Evolutionary conservation across 2,797 vertebrate genomes (phyloP), one percentile per base, ranked within the genome.

Genomic region (Gephyroberyx darwinii): DNA sequence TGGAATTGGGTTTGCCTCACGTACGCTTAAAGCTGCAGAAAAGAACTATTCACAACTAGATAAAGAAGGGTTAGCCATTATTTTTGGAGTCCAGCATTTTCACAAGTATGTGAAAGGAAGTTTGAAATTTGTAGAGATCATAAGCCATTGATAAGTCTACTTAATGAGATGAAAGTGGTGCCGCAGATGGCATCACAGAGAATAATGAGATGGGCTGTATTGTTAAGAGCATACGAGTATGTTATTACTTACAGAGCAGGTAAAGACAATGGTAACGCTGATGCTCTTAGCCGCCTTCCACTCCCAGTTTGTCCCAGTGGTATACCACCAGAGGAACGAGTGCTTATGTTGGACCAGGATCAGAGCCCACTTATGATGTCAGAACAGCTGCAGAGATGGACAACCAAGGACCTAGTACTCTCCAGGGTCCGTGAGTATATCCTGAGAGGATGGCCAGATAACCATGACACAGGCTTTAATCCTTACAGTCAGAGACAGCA

Each of bases 21-120:
- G 39, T 0, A 77, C 17, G 0, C 16, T 82, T 10, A 65, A 30
- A 0, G 33, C 20, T 2, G 65, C 45, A 0, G 62, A 78, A 43
- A 80, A 54, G 10, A 48, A 72, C 0, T 78, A 81, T 5, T 80
- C 59, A 2, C 80, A 82, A 52, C 2, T 73, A 1, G 79, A 84
- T 5, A 82, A 77, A 5, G 74, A 78, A 8, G 69, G 66, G 0
- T n/a, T 77, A 1, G 62, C 72, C 0, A 64, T 84, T 4, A 33
- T 81, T 0, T 78, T 83, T 48, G 66, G 14, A 1, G 61, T 77
- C 0, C 76, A 80, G 13, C 7, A 1, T 1, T 85, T 78, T 10
- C 65, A 80, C 22, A 74, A 77, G 8, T 82, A 78, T 81, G 77
- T 75, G 66, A 74, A 0, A 2, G 17, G 0, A 2, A 17, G 0